Base-by-base conservation (phyloP, 2,797 vertebrate genomes). In the Atherinosoma microstoma region DNA sequence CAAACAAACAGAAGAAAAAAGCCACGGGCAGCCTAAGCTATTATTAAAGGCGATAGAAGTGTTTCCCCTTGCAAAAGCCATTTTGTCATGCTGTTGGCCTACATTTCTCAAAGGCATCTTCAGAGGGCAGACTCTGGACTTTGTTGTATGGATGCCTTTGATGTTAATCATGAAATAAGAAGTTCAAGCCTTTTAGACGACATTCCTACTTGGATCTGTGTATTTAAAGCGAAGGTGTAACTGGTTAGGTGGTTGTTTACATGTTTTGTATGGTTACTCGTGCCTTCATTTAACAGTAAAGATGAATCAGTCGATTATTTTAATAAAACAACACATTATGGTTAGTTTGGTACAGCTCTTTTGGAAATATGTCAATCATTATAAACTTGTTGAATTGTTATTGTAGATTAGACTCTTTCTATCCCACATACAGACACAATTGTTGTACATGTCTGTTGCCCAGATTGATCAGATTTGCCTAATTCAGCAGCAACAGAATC, bases 21-120 rank as follows among this genome's bases (percentile, higher is more conserved):
- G 53, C 45, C 51, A 58, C 30, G 70, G 70, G 59, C 66, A 90
- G 84, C 80, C 87, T 83, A 86, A 90, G 90, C 84, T 91, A 69
- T 93, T 87, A 93, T 94, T 92, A 93, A 87, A 88, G 78, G 79
- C 81, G 86, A 79, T 76, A 85, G 85, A 91, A 88, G 90, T 88
- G 80, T 76, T 86, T 88, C 63, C 72, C 75, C 82, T 76, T 83
- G 79, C 83, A 75, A 70, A 72, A 88, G 82, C 84, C 82, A 27
- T 65, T 74, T 74, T 86, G 84, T 85, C 77, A 82, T 66, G 76
- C 69, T 78, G 76, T 76, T 67, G n/a, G 78, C 68, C 78, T 71
- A 66, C 16, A 68, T 66, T 70, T 84, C 87, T 70, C 79, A 84
- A 87, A 88, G 35, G 73, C 73, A 79, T 79, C 87, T 86, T 82